phyloP scores from a whole-genome alignment of 2,113 vertebrate genomes.

The Furnarius figulus region DNA sequence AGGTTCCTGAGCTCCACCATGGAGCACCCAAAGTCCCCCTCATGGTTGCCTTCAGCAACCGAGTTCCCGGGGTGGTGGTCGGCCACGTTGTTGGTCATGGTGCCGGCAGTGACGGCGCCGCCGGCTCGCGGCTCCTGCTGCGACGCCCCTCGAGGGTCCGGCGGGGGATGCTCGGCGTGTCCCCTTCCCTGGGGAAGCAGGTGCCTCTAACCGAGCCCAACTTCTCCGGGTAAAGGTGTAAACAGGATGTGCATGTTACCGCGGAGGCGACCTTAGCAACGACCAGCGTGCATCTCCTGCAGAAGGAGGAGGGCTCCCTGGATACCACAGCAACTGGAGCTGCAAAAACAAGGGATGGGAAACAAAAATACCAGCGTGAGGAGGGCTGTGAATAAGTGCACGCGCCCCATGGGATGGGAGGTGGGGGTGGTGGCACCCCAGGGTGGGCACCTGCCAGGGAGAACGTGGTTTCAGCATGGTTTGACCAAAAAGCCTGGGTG shows the following conservation, averaged over 20 bases:
- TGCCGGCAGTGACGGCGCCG: accelerated
- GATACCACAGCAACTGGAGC: constrained; percentile 72
- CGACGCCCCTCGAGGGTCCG: not conserved
- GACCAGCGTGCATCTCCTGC: constrained; percentile 68
- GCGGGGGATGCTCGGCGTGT: not conserved
- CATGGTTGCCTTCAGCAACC: constrained; percentile 82
- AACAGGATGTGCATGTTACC: constrained; percentile 80
- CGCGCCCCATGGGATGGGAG: accelerated
- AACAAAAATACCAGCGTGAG: constrained; percentile 44
- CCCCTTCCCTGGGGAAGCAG: constrained; percentile 10
- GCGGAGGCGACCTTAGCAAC: constrained; percentile 78
- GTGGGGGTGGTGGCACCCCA: accelerated
- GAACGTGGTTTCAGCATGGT: accelerated
- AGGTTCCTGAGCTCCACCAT: constrained; percentile 85
- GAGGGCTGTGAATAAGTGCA: not conserved
- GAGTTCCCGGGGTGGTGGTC: constrained; percentile 89
- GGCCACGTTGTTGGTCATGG: constrained; percentile 87
- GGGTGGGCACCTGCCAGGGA: not conserved
- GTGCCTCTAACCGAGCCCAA: constrained; percentile 72
- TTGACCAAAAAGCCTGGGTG: not conserved
- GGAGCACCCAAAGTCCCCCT: constrained; percentile 89
- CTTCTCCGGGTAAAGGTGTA: constrained; percentile 71
- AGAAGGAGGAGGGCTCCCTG: constrained; percentile 65
- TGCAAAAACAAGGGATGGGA: constrained; percentile 63
- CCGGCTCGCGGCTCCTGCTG: not conserved